Percentiles rank a stretch among this genome's conserved stretches.
These are phyloP conservation scores for Panagrolaimus sp. DNA, from an alignment of 1,140 invertebrate species.

Conservation along the genomic window DNA sequence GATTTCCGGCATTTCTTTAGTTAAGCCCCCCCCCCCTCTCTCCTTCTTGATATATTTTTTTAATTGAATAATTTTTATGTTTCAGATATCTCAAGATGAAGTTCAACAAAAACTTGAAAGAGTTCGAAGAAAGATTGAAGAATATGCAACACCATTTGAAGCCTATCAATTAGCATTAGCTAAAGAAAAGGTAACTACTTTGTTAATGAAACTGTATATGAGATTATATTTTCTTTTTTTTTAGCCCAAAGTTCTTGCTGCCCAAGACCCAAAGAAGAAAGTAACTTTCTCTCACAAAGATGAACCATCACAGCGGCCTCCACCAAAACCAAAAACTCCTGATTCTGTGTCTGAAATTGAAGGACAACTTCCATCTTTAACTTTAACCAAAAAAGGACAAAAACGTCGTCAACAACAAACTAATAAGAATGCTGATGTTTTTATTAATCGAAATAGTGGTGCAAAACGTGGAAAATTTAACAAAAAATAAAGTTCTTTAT, in stretches of 20 bases:
- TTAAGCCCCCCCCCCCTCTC: not conserved
- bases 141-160: slow-evolving; percentile 7
- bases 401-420: slow-evolving; percentile 11
- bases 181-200: not conserved
- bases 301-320: not conserved
- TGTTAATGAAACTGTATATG: too few relatives aligned
- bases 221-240: too few relatives aligned
- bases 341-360: too few relatives aligned
- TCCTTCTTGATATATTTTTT: too few relatives aligned
- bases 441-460: not conserved
- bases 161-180: not conserved
- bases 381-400: not conserved
- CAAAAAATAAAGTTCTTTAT: not conserved
- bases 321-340: too few relatives aligned
- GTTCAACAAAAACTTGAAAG: not conserved
- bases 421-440: not conserved
- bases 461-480: not conserved
- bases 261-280: too few relatives aligned
- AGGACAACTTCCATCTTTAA: too few relatives aligned
- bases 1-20: not conserved
- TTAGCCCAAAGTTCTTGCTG: too few relatives aligned
- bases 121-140: not conserved
- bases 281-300: slow-evolving; percentile 1
- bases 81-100: not conserved
- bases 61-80: not conserved